A percentile compares a stretch with the other conserved stretches of the same genome.
phyloP scores from a whole-genome alignment of 2,113 vertebrate genomes.

The Lepisosteus osseus region DNA sequence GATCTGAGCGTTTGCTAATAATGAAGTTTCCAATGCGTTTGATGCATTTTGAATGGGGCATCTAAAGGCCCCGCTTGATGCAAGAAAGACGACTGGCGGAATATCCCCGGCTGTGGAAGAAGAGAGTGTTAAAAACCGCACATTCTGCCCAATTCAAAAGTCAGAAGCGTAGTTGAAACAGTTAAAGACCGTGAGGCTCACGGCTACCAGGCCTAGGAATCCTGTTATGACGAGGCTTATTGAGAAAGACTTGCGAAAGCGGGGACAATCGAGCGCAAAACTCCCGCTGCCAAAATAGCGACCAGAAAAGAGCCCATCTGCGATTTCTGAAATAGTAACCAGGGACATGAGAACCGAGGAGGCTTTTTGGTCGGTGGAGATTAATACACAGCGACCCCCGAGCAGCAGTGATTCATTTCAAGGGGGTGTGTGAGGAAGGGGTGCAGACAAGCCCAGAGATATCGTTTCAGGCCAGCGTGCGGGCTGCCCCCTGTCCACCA shows the following conservation, averaged over 20 bases:
- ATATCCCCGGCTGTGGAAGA: too few relatives aligned
- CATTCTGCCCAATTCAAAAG: too few relatives aligned
- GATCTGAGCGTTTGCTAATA: too few relatives aligned
- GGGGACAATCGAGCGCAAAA: slow-evolving; percentile 3
- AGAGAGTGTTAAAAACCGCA: too few relatives aligned
- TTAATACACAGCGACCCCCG: slow-evolving; percentile 27
- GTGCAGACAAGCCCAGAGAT: slow-evolving; percentile 33
- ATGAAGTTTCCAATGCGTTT: too few relatives aligned
- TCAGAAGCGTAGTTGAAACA: too few relatives aligned
- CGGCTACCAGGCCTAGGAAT: too few relatives aligned
- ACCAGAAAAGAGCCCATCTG: neutral
- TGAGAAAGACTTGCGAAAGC: neutral
- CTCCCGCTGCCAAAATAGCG: neutral
- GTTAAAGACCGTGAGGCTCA: too few relatives aligned
- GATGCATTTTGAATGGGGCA: too few relatives aligned
- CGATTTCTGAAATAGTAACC: neutral
- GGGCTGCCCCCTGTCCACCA: slow-evolving; percentile 1
- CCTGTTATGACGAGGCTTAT: slow-evolving; percentile 1
- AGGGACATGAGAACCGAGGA: slow-evolving; percentile 12
- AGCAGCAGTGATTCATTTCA: slow-evolving; percentile 25
- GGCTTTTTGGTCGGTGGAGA: slow-evolving; percentile 36
- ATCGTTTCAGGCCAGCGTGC: slow-evolving; percentile 24
- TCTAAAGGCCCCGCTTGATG: too few relatives aligned
- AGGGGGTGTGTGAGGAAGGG: slow-evolving; percentile 26
- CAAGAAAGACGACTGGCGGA: too few relatives aligned